phyloP scores from a whole-genome alignment of 2,113 vertebrate genomes.

The Gopherus flavomarginatus region DNA sequence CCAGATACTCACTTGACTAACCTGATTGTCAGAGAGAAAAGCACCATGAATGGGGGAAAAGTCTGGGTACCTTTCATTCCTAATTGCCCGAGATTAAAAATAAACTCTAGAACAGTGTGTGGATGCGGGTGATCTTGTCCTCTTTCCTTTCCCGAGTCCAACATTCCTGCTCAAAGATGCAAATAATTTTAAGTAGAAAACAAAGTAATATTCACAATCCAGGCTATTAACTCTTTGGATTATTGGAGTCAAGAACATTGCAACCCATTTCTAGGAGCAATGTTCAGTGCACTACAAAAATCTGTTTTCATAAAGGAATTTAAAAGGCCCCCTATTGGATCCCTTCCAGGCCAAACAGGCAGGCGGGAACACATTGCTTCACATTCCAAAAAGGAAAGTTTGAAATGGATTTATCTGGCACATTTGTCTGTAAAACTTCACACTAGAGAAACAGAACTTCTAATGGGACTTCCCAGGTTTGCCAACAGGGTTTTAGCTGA shows the following conservation, averaged over 20 bases:
- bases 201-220: not conserved
- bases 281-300: not conserved
- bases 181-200: not conserved
- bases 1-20: not conserved
- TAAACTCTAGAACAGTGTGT: not conserved
- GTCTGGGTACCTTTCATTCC: not conserved
- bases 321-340: no score
- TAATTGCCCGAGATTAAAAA: not conserved
- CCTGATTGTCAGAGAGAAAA: not conserved
- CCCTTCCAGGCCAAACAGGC: not conserved
- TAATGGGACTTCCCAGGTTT: not conserved
- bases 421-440: not conserved
- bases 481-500: accelerated
- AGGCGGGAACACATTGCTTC: accelerated
- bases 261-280: not conserved
- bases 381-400: not conserved
- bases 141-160: not conserved
- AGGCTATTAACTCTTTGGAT: not conserved
- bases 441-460: not conserved
- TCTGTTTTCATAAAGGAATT: not conserved
- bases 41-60: not conserved
- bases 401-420: not conserved
- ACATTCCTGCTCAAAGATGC: not conserved
- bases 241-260: not conserved
- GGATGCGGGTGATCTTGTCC: not conserved